Base-by-base conservation (phyloP, 1,140 invertebrate genomes). In the Ephestia elutella region DNA sequence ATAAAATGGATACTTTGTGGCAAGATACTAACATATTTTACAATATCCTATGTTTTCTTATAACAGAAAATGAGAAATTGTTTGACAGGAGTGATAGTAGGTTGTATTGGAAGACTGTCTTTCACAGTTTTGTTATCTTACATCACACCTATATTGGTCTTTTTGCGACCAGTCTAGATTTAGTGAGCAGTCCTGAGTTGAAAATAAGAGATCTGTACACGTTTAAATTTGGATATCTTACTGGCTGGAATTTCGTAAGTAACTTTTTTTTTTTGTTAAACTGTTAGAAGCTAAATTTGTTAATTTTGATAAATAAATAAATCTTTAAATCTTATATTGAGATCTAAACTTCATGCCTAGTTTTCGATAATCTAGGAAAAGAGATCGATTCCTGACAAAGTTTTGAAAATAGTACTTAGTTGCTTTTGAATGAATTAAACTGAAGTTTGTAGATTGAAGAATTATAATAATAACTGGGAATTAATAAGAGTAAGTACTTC, bases 231-330 rank as follows among this genome's bases (percentile, higher is more conserved):
- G 79, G 63, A 4, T 81, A 73, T 48, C 57, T 86, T 0, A 86
- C 82, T 48, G 82, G 82, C 9, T 86, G 82, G 82, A 83, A 80
- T 70, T 80, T 86, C 62, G 82, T 86, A 57, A 86, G 82, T 86
- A 66, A 15, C 28, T 13, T 55, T 15, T 44, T 17, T 17, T 35
- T 57, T 21, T 44, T 60, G 55, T 7, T 25, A 3, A 7, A 25
- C 21, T 25, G 21, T 3, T 7, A 3, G 21, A 25, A 25, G n/a
- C n/a, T n/a, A n/a, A n/a, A n/a, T n/a, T n/a, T n/a, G n/a, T n/a
- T n/a, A n/a, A n/a, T n/a, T n/a, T n/a, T n/a, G n/a, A n/a, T n/a
- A n/a, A n/a, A n/a, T n/a, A n/a, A n/a, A n/a, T n/a, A n/a, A n/a
- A n/a, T n/a, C n/a, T n/a, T n/a, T n/a, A n/a, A n/a, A n/a, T n/a